A percentile compares a stretch with the other conserved stretches of the same genome.
These are phyloP conservation scores for Leucophora obtusa DNA, from an alignment of 2,888 invertebrate species.

Conservation along the genomic window DNA sequence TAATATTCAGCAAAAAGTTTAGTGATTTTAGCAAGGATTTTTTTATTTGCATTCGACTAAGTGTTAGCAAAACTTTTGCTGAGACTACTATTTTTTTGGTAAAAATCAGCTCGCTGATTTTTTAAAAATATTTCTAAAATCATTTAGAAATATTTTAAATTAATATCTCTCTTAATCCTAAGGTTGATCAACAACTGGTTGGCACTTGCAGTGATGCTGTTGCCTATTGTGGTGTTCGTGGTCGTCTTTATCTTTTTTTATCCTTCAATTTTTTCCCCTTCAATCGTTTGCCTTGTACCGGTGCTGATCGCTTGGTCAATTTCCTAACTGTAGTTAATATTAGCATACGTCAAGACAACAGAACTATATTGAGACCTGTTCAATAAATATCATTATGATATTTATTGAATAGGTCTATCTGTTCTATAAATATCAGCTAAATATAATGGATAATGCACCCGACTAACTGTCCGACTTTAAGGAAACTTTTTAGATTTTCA, in stretches of 20 bases:
- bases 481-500: no score
- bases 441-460: no score
- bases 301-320: constrained; percentile 81
- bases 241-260: constrained; percentile 88
- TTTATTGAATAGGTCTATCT: no score
- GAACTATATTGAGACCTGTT: constrained; percentile 68
- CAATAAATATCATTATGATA: no score
- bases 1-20: no score
- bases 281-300: constrained; percentile 83
- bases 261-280: constrained; percentile 91
- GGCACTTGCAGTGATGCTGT: constrained; percentile 85
- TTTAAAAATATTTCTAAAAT: no score
- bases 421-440: no score
- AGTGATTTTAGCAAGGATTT: no score
- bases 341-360: constrained; percentile 80
- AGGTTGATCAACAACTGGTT: constrained; percentile 77
- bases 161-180: background rate
- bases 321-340: constrained; percentile 84
- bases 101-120: no score
- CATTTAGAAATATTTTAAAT: no score
- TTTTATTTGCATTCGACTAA: no score
- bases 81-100: constrained; percentile 75
- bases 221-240: constrained; percentile 88
- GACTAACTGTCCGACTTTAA: no score
- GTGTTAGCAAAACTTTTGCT: constrained; percentile 90